Evolutionary conservation across 37 sponge, comb jelly and placozoan genomes (phyloP).

Genomic region (Geodia barretti): DNA sequence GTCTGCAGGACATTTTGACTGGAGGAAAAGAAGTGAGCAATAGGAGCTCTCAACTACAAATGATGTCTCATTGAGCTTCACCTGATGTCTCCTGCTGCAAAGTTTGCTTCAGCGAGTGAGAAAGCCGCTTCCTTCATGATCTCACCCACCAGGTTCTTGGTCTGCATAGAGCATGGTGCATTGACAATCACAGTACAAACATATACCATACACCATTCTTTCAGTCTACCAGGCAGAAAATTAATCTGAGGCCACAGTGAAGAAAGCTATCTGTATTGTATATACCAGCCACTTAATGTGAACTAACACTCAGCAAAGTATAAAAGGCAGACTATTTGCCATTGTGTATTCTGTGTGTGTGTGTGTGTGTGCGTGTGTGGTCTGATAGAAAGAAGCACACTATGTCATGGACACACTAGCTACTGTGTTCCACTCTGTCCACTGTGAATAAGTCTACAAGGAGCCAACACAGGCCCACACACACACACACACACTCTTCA

Average conservation of each 20-base stretch:
- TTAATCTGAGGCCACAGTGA: no score
- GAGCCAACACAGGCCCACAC: no score
- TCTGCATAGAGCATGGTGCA: conserved; percentile 26
- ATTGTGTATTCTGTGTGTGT: no score
- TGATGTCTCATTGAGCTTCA: conserved; percentile 19
- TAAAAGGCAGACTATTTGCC: no score
- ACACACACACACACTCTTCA: no score
- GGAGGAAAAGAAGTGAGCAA: conserved; percentile 7
- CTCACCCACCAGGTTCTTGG: conserved; percentile 90
- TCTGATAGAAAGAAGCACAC: neutral
- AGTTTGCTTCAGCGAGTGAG: conserved; percentile 94
- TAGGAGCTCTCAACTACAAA: neutral
- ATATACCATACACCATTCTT: no score
- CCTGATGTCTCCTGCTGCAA: conserved; percentile 97
- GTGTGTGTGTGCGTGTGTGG: no score
- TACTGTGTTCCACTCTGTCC: neutral
- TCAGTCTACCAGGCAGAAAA: no score
- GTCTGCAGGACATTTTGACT: conserved; percentile 73
- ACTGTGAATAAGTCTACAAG: neutral
- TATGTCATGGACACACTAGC: neutral
- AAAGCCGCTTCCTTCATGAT: conserved; percentile 95
- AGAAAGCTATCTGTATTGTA: no score
- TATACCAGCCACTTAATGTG: no score
- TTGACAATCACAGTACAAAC: no score
- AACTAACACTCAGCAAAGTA: no score